Base-by-base conservation (phyloP, 2,113 vertebrate genomes). In the Solea senegalensis region DNA sequence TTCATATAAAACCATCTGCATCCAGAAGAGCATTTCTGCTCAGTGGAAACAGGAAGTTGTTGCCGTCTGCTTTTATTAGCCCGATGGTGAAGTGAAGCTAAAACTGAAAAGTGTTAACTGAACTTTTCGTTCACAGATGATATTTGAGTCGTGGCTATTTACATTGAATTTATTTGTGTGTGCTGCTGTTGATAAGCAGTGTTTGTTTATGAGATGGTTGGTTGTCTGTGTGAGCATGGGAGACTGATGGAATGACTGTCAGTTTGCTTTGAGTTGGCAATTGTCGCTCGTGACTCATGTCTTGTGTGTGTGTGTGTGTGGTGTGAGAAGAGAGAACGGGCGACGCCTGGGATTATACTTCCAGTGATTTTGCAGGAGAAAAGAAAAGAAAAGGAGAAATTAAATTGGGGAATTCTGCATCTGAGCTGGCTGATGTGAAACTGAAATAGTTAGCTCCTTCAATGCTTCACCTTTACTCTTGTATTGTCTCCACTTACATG, bases 401-500 rank as follows among this genome's bases (percentile, higher is more conserved):
- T 21, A 21, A 21, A 34, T 34, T 34, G 34, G 7, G 51, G 49
- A 53, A 71, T 82, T 68, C 43, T 49, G 69, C 26, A 65, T 72
- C 64, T 26, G 40, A 70, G 58, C 53, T 14, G 41, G 74, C 76
- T 74, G 76, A 75, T 61, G 80, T 60, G 49, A 69, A 69, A 75
- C 55, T 60, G n/a, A 65, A 69, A 69, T 43, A 11, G 43, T 80
- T 69, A 62, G 65, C 63, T 28, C 51, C 55, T 58, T 48, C 55
- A 74, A 62, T 74, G 57, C 34, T 27, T 76, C 49, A 73, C 75
- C 78, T 71, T 68, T 66, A 65, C 51, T 69, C 70, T 62, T 48
- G 16, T 34, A 8, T 56, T 59, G 63, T 56, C 40, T 49, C 67
- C 68, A 50, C 63, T 84, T 12, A 15, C 39, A 44, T 63, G 43